Conservation (phyloP, 2,888 invertebrate genomes). For the Biston stratarius region DNA sequence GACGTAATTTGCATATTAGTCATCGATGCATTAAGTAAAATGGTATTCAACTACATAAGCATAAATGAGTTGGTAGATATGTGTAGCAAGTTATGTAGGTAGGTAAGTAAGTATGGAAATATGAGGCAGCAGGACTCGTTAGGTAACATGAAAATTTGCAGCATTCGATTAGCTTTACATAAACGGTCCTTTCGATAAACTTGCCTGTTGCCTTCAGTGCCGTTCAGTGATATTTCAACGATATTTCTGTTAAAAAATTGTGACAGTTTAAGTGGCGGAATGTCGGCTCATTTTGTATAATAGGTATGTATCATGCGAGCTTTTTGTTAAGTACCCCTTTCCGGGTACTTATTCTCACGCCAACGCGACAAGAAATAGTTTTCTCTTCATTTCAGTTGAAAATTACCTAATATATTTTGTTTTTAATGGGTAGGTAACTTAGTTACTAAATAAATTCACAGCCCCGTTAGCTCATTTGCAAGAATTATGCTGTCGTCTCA, state of each 20-base stretch:
- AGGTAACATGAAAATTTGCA: conserved; percentile 34
- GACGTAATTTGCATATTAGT: conserved; percentile 13
- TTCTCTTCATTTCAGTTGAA: background rate
- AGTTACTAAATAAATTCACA: too few species aligned
- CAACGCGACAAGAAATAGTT: background rate
- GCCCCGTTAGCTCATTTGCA: too few species aligned
- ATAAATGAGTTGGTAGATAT: background rate
- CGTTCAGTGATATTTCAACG: conserved; percentile 72
- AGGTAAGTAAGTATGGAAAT: conserved; percentile 13
- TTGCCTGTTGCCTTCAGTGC: conserved; percentile 70
- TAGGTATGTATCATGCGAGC: conserved; percentile 11
- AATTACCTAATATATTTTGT: background rate
- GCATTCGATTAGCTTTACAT: conserved; percentile 38
- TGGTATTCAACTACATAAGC: background rate
- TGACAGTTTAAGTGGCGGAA: conserved; percentile 13
- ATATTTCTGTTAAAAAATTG: conserved; percentile 75
- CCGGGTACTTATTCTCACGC: conserved; percentile 8
- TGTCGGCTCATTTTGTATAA: conserved; percentile 3
- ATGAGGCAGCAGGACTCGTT: conserved; percentile 17
- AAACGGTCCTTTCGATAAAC: conserved; percentile 50
- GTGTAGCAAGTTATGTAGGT: conserved; percentile 13
- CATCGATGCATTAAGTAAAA: conserved; percentile 4
- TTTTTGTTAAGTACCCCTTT: conserved; percentile 13
- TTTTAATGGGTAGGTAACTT: too few species aligned
- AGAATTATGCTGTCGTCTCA: too few species aligned